phyloP scores from a whole-genome alignment of 2,888 invertebrate species.

The Tachystola acroxantha region DNA sequence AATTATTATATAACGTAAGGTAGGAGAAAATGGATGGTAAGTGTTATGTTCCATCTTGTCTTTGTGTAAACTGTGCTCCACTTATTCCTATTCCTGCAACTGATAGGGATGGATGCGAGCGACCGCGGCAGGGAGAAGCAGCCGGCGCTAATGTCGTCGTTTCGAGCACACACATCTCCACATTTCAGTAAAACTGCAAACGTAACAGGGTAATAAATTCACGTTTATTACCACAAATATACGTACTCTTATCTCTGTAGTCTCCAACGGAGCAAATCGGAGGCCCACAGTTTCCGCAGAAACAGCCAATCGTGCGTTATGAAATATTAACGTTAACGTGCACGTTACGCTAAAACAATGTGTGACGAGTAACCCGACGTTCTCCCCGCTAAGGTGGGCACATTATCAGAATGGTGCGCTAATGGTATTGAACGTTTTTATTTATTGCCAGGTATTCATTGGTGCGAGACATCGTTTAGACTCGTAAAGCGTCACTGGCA shows the following conservation, averaged over 20 bases:
- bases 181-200: constrained; percentile 73
- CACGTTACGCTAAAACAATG: constrained; percentile 50
- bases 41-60: no score
- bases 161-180: constrained; percentile 55
- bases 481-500: constrained; percentile 25
- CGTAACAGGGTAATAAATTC: constrained; percentile 71
- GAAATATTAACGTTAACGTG: constrained; percentile 58
- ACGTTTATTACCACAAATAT: constrained; percentile 71
- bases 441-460: constrained; percentile 48
- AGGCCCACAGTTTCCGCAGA: constrained; percentile 47
- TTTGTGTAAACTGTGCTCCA: background rate
- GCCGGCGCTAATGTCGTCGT: constrained; percentile 53
- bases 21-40: no score
- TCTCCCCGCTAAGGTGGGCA: constrained; percentile 27
- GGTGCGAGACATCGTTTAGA: constrained; percentile 31
- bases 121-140: constrained; percentile 28
- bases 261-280: constrained; percentile 64
- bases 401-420: constrained; percentile 33
- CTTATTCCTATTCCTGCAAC: background rate
- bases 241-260: constrained; percentile 55
- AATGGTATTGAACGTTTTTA: constrained; percentile 56
- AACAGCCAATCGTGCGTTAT: constrained; percentile 49
- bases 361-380: constrained; percentile 25
- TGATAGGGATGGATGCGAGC: constrained; percentile 19
- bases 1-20: no score